Percentiles rank a stretch among this genome's conserved stretches.
Evolutionary conservation across 2,888 invertebrate species (phyloP).

Genomic region (Pteria penguin): DNA sequence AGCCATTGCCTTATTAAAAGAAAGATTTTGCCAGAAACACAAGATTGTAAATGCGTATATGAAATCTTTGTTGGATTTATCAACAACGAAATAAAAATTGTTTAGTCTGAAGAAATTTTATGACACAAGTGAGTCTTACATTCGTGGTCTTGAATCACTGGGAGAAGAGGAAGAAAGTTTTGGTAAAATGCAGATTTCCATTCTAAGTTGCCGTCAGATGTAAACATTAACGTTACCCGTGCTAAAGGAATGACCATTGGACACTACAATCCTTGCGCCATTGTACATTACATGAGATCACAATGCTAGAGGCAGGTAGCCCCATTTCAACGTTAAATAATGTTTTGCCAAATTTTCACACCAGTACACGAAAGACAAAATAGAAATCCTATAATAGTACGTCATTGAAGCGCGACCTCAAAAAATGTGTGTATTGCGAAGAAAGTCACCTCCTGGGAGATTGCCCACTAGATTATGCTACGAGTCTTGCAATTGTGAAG

Average conservation of each 20-base stretch:
- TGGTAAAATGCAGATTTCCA: conserved; percentile 1
- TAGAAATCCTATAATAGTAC: not conserved
- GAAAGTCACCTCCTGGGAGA: not conserved
- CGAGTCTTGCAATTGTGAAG: not conserved
- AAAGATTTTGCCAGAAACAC: conserved; percentile 3
- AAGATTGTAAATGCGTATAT: not conserved
- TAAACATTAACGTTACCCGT: not conserved
- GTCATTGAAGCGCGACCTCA: not conserved
- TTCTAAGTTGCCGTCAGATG: not conserved
- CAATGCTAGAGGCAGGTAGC: conserved; percentile 2
- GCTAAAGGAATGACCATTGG: not conserved
- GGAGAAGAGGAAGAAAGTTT: not conserved
- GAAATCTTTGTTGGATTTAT: conserved; percentile 5
- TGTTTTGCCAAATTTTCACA: not conserved
- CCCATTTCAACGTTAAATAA: not conserved
- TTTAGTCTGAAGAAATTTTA: not conserved
- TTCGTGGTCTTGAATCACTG: conserved; percentile 8
- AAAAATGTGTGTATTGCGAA: not conserved
- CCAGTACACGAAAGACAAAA: not conserved
- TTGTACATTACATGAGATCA: conserved; percentile 1
- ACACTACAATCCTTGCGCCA: not conserved
- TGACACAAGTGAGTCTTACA: conserved; percentile 5
- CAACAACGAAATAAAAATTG: too few species aligned
- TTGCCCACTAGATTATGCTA: not conserved
- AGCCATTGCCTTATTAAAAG: not conserved